A percentile compares a stretch with the other conserved stretches of the same genome.
Conservation (phyloP, 2,888 invertebrate genomes). For the Brachylomia viminalis region DNA sequence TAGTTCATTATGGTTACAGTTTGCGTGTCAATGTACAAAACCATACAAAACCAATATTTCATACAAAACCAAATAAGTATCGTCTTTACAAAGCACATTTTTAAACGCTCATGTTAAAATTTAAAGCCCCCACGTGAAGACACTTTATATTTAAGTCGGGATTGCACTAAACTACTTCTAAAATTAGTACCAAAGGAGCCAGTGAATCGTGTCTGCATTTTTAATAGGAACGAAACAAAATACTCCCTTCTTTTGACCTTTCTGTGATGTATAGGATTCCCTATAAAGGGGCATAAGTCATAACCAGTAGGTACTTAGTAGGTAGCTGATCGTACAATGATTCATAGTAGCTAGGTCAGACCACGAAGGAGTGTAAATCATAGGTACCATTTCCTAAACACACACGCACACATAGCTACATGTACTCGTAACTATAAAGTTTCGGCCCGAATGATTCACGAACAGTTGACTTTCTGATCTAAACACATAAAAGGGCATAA, state of each 20-base stretch:
- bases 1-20: no score
- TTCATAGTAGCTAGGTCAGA: constrained; percentile 27
- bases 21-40: neutral
- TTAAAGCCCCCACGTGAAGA: constrained; percentile 50
- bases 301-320: constrained; percentile 4
- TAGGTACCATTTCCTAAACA: constrained; percentile 49
- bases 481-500: constrained; percentile 66
- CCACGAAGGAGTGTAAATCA: constrained; percentile 31
- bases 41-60: constrained; percentile 3
- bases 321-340: constrained; percentile 34
- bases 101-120: constrained; percentile 30
- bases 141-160: constrained; percentile 33
- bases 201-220: constrained; percentile 11
- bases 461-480: constrained; percentile 62
- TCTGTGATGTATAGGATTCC: constrained; percentile 17
- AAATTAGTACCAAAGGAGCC: constrained; percentile 21
- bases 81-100: constrained; percentile 13
- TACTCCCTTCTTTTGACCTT: constrained; percentile 8
- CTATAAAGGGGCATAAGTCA: constrained; percentile 23
- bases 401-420: constrained; percentile 30
- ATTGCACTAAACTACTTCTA: constrained; percentile 36
- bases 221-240: neutral
- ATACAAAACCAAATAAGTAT: constrained; percentile 7
- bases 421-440: constrained; percentile 50
- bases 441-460: constrained; percentile 61